Base-by-base conservation (phyloP, 2,797 vertebrate species). In the Triplophysa yarkandensis region DNA sequence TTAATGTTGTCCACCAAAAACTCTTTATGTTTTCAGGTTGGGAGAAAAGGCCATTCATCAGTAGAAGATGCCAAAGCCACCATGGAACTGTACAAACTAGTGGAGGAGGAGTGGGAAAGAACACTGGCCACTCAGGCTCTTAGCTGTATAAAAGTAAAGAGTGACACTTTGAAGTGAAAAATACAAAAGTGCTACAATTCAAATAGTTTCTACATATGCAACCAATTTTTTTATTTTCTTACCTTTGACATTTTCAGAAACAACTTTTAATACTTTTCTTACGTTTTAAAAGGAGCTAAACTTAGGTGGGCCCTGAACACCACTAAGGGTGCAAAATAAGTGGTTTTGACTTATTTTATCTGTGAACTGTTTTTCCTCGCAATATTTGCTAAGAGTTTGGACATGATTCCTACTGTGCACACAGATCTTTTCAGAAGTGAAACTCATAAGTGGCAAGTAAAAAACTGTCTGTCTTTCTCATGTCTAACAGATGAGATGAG, bases 31-130 rank as follows among this genome's bases (percentile, higher is more conserved):
- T 76, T 75, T 69, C 88, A 98, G 96, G 86, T 76, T 0, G 95
- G 94, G 21, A 91, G 2, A 8, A 84, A 76, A 0, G 95, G 96
- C 0, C 97, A 98, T 80, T 98, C 93, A 6, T 98, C 96, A 0
- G 95, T 97, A 64, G 96, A 98, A 83, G 96, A 98, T 0, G 96
- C 95, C 48, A 89, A 77, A 76, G 94, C 95, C 77, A 95, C 95
- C 4, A 98, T 98, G 95, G 93, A 97, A 70, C 93, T 98, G n/a
- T 98, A 95, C 89, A 95, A 91, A 68, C 76, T 93, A 86, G 91
- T 98, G 68, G 95, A 95, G 77, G 85, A 76, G 0, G 92, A 97
- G 83, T 96, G 93, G 94, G 97, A 98, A 84, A 84, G 80, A 64
- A 85, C 81, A 4, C 86, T 98, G 72, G 74, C 68, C 14, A 80